These are phyloP conservation scores for Conops quadrifasciatus DNA, from an alignment of 2,888 invertebrate species.

Conservation along the genomic window DNA sequence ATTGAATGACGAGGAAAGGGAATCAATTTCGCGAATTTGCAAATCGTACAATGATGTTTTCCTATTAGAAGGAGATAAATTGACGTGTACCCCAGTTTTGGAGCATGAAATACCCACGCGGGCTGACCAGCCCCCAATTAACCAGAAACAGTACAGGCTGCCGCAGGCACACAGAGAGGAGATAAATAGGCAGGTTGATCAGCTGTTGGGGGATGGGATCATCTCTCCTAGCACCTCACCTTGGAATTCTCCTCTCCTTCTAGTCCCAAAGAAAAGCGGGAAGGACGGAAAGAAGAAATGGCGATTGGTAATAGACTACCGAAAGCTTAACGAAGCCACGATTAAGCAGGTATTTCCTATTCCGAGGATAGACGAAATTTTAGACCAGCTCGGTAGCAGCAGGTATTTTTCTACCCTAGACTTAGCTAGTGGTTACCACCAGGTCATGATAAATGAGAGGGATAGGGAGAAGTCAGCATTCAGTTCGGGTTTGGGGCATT, in stretches of 20 bases:
- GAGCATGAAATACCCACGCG: background rate
- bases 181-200: background rate
- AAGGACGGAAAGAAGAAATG: slow-evolving; percentile 1
- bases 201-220: background rate
- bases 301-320: background rate
- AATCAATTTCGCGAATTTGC: background rate
- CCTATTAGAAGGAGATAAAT: background rate
- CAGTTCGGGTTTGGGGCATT: slow-evolving; percentile 43
- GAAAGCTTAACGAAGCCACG: background rate
- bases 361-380: slow-evolving; percentile 29
- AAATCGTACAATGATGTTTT: background rate
- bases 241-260: background rate
- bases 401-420: slow-evolving; percentile 54
- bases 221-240: background rate
- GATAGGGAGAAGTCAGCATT: background rate
- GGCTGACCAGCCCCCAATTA: slow-evolving; percentile 1
- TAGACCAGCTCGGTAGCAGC: slow-evolving; percentile 19
- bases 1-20: background rate
- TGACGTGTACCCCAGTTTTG: background rate
- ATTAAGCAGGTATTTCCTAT: slow-evolving; percentile 24
- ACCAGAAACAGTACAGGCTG: slow-evolving; percentile 4
- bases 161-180: background rate
- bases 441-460: slow-evolving; percentile 47
- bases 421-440: slow-evolving; percentile 62
- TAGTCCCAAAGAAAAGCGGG: background rate